Percentiles rank a stretch among this genome's conserved stretches.
phyloP scores from a whole-genome alignment of 2,113 vertebrate species.

The Sceloporus tristichus region DNA sequence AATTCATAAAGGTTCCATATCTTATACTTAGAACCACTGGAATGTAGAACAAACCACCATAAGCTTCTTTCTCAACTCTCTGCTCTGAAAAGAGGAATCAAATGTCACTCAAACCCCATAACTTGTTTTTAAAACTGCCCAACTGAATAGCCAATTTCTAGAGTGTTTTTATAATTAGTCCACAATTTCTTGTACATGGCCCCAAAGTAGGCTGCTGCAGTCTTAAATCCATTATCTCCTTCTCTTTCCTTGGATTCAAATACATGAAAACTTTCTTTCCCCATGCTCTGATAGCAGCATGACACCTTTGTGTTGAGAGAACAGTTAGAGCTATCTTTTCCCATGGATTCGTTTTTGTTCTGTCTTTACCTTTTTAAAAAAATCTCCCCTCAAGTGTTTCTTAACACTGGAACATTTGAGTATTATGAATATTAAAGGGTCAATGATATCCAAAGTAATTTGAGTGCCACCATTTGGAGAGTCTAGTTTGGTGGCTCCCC shows the following conservation, averaged over 20 bases:
- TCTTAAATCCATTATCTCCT: background rate
- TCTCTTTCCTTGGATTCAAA: background rate
- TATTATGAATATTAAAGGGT: constrained; percentile 13
- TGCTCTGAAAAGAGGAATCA: no score
- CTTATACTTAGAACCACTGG: no score
- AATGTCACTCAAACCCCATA: no score
- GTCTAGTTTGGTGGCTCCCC: background rate
- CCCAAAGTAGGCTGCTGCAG: background rate
- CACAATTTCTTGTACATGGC: background rate
- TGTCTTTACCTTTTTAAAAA: background rate
- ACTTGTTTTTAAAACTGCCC: no score
- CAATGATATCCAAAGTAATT: background rate
- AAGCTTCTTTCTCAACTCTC: no score
- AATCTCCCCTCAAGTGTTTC: constrained; percentile 4
- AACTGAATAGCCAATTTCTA: no score
- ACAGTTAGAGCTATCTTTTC: background rate
- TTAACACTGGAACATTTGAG: background rate
- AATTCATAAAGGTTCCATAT: no score
- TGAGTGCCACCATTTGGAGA: background rate
- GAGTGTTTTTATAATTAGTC: background rate
- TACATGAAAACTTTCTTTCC: background rate
- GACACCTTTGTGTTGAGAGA: background rate
- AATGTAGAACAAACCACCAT: no score
- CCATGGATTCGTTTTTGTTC: background rate
- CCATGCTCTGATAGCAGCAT: background rate